phyloP scores from a whole-genome alignment of 2,797 vertebrate species.

The Myioborus melanocephalus region DNA sequence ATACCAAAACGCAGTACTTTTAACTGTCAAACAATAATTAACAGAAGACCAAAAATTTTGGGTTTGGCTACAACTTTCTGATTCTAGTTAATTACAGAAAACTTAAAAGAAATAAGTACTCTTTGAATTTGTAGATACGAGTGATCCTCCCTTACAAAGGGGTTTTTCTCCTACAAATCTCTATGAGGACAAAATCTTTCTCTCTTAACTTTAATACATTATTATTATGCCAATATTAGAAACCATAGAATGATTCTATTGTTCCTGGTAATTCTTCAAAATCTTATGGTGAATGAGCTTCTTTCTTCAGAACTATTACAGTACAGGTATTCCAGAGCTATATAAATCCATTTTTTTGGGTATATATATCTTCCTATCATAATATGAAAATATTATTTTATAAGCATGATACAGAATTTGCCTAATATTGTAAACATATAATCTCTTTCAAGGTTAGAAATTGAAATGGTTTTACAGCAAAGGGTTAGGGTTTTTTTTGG shows the following conservation, averaged over 20 bases:
- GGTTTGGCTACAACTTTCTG: not conserved
- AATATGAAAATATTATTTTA: not conserved
- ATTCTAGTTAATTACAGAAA: not conserved
- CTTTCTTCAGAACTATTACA: not conserved
- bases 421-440: not conserved
- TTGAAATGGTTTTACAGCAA: not conserved
- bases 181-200: not conserved
- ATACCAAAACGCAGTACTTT: not conserved
- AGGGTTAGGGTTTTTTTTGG: rapidly evolving
- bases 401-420: not conserved
- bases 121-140: not conserved
- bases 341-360: not conserved
- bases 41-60: not conserved
- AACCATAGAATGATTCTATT: not conserved
- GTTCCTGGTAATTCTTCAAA: not conserved
- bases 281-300: not conserved
- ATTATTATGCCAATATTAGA: not conserved
- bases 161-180: not conserved
- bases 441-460: not conserved
- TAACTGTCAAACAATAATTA: not conserved
- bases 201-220: not conserved
- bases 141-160: not conserved
- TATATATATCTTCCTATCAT: not conserved
- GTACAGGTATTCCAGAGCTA: not conserved
- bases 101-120: not conserved